Conservation (phyloP, 1,140 invertebrate species). For the Ceratina calcarata region DNA sequence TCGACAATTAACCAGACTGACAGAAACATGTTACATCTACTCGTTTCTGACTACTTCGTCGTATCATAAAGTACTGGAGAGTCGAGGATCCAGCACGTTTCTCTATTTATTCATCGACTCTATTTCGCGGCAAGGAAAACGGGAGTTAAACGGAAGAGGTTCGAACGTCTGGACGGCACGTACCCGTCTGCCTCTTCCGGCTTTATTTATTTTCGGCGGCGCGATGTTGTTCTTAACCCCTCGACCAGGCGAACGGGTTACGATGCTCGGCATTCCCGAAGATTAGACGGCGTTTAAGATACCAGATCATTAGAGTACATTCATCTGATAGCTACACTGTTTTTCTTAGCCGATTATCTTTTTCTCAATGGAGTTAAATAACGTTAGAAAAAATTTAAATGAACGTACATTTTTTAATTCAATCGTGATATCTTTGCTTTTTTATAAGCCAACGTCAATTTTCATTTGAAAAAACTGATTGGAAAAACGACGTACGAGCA, state of each 20-base stretch:
- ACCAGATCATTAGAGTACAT: too few relatives aligned
- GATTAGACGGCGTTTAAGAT: slow-evolving; percentile 15
- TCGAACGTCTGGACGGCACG: slow-evolving; percentile 21
- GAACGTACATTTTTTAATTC: too few relatives aligned
- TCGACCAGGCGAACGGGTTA: slow-evolving; percentile 24
- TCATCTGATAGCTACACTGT: too few relatives aligned
- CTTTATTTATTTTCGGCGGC: slow-evolving; percentile 56
- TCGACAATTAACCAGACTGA: not conserved
- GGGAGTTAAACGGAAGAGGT: slow-evolving; percentile 19
- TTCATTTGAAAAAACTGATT: not conserved
- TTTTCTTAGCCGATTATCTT: too few relatives aligned
- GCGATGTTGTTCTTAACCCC: slow-evolving; percentile 38
- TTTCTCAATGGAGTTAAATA: too few relatives aligned
- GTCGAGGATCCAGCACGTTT: not conserved
- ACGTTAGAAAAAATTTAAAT: too few relatives aligned
- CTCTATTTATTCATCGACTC: slow-evolving; percentile 10
- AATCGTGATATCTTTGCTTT: too few relatives aligned
- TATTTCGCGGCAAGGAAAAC: not conserved
- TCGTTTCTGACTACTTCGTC: not conserved
- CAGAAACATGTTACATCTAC: too few relatives aligned
- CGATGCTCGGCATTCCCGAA: slow-evolving; percentile 7
- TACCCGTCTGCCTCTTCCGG: slow-evolving; percentile 16
- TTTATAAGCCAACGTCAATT: too few relatives aligned
- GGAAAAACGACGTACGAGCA: not conserved
- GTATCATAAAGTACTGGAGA: not conserved